These are phyloP conservation scores for Enoplosus armatus DNA, from an alignment of 2,797 vertebrate genomes.

Conservation along the genomic window DNA sequence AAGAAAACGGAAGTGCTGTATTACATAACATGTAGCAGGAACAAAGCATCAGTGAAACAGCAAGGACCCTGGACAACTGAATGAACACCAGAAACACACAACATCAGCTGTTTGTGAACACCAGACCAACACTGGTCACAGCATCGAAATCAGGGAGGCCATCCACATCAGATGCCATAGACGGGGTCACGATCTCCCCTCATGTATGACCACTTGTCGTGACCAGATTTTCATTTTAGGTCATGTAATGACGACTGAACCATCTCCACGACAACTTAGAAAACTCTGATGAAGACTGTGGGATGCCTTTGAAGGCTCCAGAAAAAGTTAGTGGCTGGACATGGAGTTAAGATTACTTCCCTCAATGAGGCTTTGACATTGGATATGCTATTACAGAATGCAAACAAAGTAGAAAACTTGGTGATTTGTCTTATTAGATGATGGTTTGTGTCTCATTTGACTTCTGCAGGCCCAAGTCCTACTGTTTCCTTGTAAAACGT, in stretches of 20 bases:
- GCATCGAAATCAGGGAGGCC: not conserved
- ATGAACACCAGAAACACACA: not conserved
- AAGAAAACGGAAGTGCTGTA: not conserved
- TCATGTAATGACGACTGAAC: not conserved
- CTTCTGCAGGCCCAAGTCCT: too few relatives aligned
- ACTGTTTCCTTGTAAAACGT: too few relatives aligned
- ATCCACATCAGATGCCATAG: not conserved
- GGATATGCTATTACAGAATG: not conserved
- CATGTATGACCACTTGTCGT: not conserved
- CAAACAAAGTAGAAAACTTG: not conserved
- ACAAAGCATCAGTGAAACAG: not conserved
- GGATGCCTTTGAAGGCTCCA: not conserved
- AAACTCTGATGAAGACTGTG: not conserved
- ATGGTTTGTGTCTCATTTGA: too few relatives aligned
- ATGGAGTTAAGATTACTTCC: not conserved
- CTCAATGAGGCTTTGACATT: not conserved
- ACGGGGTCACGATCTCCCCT: not conserved
- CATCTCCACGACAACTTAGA: slow-evolving; percentile 3
- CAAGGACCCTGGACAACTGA: not conserved
- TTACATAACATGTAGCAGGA: not conserved
- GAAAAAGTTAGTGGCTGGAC: not conserved
- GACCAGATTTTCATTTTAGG: not conserved
- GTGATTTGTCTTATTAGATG: not conserved
- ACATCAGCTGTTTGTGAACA: not conserved
- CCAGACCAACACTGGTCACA: not conserved